Evolutionary conservation across 1,140 invertebrate genomes (phyloP).

Genomic region (Pseudomyrmex cubaensis): DNA sequence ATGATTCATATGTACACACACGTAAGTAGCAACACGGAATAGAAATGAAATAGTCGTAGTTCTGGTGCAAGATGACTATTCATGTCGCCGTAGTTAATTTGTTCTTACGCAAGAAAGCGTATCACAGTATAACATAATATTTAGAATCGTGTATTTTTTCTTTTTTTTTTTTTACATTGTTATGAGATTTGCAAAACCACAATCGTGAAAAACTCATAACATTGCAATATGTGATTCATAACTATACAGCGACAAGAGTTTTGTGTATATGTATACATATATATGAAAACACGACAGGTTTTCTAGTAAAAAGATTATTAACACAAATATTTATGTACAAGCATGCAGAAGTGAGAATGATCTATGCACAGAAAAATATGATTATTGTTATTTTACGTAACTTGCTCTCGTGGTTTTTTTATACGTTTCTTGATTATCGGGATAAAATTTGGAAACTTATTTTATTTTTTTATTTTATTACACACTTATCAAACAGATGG

Average conservation of each 20-base stretch:
- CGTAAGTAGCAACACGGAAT: constrained; percentile 77
- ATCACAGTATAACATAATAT: constrained; percentile 61
- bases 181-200: neutral
- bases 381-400: constrained; percentile 53
- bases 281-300: constrained; percentile 48
- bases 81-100: constrained; percentile 37
- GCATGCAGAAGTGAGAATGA: constrained; percentile 50
- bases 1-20: constrained; percentile 75
- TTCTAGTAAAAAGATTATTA: constrained; percentile 70
- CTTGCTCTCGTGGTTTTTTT: constrained; percentile 3
- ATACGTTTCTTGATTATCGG: constrained; percentile 36
- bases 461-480: constrained; percentile 26
- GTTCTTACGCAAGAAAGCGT: constrained; percentile 32
- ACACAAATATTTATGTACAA: constrained; percentile 72
- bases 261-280: constrained; percentile 29
- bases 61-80: constrained; percentile 67
- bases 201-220: constrained; percentile 3
- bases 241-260: constrained; percentile 34
- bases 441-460: constrained; percentile 48
- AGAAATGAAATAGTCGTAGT: constrained; percentile 67
- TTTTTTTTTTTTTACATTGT: constrained; percentile 40
- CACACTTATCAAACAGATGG: constrained; percentile 43
- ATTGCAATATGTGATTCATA: constrained; percentile 17
- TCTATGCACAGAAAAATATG: constrained; percentile 61
- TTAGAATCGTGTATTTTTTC: neutral